These are phyloP conservation scores for Lasioglossum figueresi DNA, from an alignment of 2,888 invertebrate species.

Conservation along the genomic window DNA sequence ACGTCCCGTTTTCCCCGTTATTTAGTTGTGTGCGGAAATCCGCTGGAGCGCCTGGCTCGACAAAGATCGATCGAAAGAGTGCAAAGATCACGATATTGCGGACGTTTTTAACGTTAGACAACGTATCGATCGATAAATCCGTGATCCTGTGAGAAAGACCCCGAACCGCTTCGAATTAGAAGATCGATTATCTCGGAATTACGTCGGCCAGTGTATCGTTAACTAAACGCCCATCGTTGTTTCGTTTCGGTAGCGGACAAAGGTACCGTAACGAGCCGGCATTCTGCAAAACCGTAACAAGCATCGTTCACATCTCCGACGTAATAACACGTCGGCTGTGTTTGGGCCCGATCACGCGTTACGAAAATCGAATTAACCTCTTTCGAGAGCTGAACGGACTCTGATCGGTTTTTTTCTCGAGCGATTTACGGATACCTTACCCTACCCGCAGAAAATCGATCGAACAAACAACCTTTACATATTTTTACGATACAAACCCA, in stretches of 20 bases:
- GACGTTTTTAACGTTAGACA: background rate
- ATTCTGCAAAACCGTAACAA: constrained; percentile 40
- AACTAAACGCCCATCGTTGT: constrained; percentile 22
- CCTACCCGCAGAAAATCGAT: background rate
- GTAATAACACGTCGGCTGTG: constrained; percentile 29
- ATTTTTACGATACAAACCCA: background rate
- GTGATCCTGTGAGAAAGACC: background rate
- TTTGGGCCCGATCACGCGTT: constrained; percentile 43
- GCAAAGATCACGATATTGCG: background rate
- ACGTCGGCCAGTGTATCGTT: background rate
- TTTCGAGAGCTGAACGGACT: constrained; percentile 27
- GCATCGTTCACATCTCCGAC: constrained; percentile 22
- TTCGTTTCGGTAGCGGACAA: background rate
- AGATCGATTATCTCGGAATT: background rate
- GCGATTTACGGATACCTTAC: background rate
- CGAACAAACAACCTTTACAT: background rate
- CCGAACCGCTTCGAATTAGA: background rate
- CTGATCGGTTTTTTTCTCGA: background rate
- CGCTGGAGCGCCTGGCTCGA: too few species aligned
- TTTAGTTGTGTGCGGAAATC: background rate
- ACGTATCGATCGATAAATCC: background rate
- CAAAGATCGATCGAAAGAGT: background rate
- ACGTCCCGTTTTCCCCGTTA: background rate
- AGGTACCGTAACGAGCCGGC: constrained; percentile 42
- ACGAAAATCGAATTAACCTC: constrained; percentile 51